Percentiles rank a stretch among this genome's conserved stretches.
phyloP scores from a whole-genome alignment of 2,797 vertebrate species.

The Acanthurus tractus region DNA sequence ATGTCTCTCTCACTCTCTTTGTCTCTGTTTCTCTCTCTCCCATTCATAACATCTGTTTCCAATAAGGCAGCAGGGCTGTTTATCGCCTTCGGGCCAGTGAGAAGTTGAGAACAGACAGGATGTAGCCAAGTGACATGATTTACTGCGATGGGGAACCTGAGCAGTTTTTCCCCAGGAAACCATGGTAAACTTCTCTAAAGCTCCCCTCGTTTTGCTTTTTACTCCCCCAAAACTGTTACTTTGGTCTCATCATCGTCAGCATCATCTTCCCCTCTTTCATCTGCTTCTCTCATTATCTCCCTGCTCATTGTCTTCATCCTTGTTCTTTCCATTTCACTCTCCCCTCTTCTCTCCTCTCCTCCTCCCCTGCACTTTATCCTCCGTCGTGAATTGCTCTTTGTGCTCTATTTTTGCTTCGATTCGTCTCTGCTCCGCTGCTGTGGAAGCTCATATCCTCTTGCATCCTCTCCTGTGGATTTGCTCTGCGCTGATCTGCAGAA shows the following conservation, averaged over 20 bases:
- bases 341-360: background rate
- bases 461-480: conserved; percentile 62
- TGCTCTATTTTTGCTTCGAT: conserved; percentile 43
- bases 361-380: conserved; percentile 1
- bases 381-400: conserved; percentile 67
- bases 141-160: conserved; percentile 44
- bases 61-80: conserved; percentile 63
- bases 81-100: conserved; percentile 67
- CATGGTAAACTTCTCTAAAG: conserved; percentile 47
- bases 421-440: conserved; percentile 33
- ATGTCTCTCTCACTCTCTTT: background rate
- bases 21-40: conserved; percentile 14
- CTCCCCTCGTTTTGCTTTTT: background rate
- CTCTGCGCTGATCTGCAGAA: conserved; percentile 33
- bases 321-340: conserved; percentile 47
- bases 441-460: conserved; percentile 54
- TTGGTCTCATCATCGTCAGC: conserved; percentile 59
- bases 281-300: conserved; percentile 64
- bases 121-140: conserved; percentile 74
- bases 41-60: conserved; percentile 75
- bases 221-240: conserved; percentile 31
- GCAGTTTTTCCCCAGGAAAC: conserved; percentile 50
- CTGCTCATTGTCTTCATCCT: conserved; percentile 58
- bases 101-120: conserved; percentile 76
- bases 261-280: conserved; percentile 59